A percentile compares a stretch with the other conserved stretches of the same genome.
These are phyloP conservation scores for Momotus momota DNA, from an alignment of 2,797 vertebrate genomes.

Conservation along the genomic window DNA sequence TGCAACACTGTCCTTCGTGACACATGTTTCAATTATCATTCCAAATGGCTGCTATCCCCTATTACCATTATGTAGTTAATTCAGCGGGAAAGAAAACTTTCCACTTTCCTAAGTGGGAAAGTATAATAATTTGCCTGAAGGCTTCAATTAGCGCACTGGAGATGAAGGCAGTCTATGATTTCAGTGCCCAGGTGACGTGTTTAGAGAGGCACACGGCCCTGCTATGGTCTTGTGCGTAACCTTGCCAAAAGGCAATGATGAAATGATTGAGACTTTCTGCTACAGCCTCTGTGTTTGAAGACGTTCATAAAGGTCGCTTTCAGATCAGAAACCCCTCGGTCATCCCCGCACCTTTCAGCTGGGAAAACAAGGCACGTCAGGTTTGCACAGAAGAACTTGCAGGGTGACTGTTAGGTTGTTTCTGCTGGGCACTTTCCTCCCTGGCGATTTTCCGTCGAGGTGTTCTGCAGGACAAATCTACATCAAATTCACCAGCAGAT, in stretches of 20 bases:
- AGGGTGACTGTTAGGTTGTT: not conserved
- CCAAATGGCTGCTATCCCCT: not conserved
- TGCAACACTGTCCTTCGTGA: not conserved
- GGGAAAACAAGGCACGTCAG: not conserved
- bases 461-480: not conserved
- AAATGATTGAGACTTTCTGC: not conserved
- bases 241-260: not conserved
- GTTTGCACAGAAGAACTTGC: not conserved
- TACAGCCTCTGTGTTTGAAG: not conserved
- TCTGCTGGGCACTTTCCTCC: not conserved
- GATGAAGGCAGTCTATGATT: not conserved
- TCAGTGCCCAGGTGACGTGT: not conserved
- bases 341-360: not conserved
- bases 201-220: not conserved
- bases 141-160: not conserved
- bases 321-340: not conserved
- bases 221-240: not conserved
- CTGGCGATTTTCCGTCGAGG: not conserved
- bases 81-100: not conserved
- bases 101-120: not conserved
- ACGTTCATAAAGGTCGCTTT: fast-evolving
- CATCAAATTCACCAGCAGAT: not conserved
- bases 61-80: not conserved
- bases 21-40: not conserved
- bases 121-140: slow-evolving; percentile 24